phyloP scores from a whole-genome alignment of 37 sponge, comb jelly and placozoan species.

The Cladorhizidae sp. region DNA sequence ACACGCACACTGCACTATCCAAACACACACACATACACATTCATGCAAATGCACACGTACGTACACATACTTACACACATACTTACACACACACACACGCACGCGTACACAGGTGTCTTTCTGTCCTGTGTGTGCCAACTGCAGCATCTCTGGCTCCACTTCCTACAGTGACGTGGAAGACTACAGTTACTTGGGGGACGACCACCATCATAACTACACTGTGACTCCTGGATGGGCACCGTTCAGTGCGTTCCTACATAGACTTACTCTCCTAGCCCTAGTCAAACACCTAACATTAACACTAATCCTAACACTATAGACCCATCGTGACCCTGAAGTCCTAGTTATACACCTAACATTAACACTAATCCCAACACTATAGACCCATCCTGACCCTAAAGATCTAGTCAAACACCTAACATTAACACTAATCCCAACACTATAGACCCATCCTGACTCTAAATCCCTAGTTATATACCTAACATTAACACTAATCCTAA shows the following conservation, averaged over 20 bases:
- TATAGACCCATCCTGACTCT: no score
- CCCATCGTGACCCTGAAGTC: not conserved
- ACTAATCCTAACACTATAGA: not conserved
- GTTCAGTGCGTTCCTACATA: constrained; percentile 35
- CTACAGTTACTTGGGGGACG: not conserved
- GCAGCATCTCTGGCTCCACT: not conserved
- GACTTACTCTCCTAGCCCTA: no score
- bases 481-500: no score
- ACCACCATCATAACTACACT: constrained; percentile 7
- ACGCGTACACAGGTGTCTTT: constrained; percentile 2
- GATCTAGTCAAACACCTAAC: no score
- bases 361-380: not conserved
- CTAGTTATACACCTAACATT: no score
- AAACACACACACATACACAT: no score
- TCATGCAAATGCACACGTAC: no score
- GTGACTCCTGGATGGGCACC: constrained; percentile 54
- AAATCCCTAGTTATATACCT: no score
- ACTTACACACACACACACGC: not conserved
- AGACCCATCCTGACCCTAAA: not conserved
- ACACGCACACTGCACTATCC: no score
- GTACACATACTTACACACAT: no score
- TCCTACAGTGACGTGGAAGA: not conserved
- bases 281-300: no score
- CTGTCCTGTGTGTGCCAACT: constrained; percentile 20
- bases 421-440: no score